Conservation (phyloP, 2,888 invertebrate genomes). For the Meiosimyza decipiens region DNA sequence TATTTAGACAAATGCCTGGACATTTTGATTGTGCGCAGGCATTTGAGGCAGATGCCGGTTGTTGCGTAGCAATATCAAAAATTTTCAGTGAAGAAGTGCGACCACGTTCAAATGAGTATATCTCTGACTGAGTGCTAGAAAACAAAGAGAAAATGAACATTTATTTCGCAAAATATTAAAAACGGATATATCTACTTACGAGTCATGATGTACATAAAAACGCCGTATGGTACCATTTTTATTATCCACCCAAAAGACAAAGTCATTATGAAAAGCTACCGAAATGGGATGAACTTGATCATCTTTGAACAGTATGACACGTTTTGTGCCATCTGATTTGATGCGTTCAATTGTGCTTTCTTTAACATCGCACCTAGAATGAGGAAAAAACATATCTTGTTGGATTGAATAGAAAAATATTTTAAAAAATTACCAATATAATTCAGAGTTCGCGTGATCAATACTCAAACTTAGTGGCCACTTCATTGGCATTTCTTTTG, state of each 20-base stretch:
- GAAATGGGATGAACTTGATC: constrained; percentile 76
- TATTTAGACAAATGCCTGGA: constrained; percentile 78
- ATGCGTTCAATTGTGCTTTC: constrained; percentile 76
- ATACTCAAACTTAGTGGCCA: constrained; percentile 84
- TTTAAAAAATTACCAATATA: constrained; percentile 70
- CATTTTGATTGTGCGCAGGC: constrained; percentile 68
- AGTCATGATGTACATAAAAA: constrained; percentile 64
- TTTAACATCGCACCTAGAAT: constrained; percentile 75
- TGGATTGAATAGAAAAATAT: background rate
- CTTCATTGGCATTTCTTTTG: constrained; percentile 70
- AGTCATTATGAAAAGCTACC: constrained; percentile 73
- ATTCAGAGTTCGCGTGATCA: constrained; percentile 69
- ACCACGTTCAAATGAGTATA: constrained; percentile 72
- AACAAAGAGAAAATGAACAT: background rate
- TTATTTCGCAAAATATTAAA: background rate
- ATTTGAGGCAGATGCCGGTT: constrained; percentile 49
- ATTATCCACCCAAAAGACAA: constrained; percentile 79
- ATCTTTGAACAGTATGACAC: constrained; percentile 69
- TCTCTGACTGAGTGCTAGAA: constrained; percentile 55
- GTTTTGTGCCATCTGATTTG: constrained; percentile 69
- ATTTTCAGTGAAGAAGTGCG: constrained; percentile 77
- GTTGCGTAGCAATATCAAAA: constrained; percentile 71
- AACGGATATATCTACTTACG: constrained; percentile 33
- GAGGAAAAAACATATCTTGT: background rate
- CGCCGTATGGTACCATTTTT: constrained; percentile 72